phyloP scores from a whole-genome alignment of 2,113 vertebrate genomes.

The Axis porcinus region DNA sequence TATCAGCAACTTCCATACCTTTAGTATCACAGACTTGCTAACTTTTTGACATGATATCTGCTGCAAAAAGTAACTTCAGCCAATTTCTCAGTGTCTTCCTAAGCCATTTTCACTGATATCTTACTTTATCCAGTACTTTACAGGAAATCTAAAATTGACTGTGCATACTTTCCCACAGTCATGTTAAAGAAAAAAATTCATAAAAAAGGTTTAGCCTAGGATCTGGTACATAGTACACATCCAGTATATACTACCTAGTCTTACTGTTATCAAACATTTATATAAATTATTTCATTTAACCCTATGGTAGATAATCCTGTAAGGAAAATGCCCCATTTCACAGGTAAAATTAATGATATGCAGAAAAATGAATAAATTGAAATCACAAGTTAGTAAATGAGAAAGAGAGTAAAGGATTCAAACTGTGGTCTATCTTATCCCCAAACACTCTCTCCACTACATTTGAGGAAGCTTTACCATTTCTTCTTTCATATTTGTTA shows the following conservation, averaged over 20 bases:
- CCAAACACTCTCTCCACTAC: background rate
- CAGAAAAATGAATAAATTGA: background rate
- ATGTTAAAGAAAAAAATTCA: background rate
- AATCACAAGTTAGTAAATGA: background rate
- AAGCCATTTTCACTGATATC: background rate
- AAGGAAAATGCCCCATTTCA: background rate
- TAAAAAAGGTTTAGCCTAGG: background rate
- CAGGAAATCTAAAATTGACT: background rate
- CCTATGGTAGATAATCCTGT: background rate
- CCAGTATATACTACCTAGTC: background rate
- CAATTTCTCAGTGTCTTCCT: background rate
- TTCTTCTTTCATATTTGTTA: background rate
- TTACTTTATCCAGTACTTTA: background rate
- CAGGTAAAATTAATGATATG: background rate
- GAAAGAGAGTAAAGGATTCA: background rate
- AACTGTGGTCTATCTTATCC: background rate
- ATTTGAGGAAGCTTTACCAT: background rate
- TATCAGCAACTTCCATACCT: background rate
- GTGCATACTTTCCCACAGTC: background rate
- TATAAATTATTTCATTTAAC: background rate
- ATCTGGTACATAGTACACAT: background rate
- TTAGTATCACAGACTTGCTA: background rate
- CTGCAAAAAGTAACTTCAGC: background rate
- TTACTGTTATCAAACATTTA: background rate
- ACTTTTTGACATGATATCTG: background rate